These are phyloP conservation scores for Ormia ochracea DNA, from an alignment of 2,888 invertebrate genomes.

Conservation along the genomic window DNA sequence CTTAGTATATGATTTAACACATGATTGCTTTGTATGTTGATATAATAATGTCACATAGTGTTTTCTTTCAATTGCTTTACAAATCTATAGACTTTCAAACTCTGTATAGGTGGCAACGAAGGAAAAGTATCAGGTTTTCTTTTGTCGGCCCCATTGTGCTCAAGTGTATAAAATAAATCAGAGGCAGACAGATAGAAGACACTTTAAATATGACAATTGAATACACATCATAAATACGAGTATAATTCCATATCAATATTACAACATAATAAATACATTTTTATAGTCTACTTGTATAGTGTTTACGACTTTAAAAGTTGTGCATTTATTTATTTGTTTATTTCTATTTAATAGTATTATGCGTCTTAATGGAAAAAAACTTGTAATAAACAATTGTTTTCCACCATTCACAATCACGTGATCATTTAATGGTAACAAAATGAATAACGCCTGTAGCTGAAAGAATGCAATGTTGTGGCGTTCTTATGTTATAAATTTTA, in stretches of 20 bases:
- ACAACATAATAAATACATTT: background rate
- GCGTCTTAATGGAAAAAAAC: background rate
- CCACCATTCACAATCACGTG: background rate
- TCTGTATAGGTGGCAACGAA: too few species aligned
- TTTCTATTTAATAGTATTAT: background rate
- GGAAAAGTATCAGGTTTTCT: too few species aligned
- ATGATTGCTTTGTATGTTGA: too few species aligned
- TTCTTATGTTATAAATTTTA: background rate
- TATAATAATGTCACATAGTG: too few species aligned
- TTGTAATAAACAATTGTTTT: background rate
- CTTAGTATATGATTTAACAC: too few species aligned
- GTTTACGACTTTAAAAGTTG: background rate
- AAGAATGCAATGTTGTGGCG: too few species aligned
- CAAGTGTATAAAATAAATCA: background rate
- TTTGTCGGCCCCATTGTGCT: background rate
- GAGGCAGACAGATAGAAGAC: background rate
- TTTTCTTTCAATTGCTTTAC: too few species aligned
- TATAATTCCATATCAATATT: background rate
- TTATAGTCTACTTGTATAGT: background rate
- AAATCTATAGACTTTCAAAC: too few species aligned
- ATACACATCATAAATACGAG: background rate
- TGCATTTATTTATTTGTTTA: background rate
- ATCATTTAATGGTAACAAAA: background rate
- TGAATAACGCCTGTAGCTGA: background rate
- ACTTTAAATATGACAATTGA: background rate